Evolutionary conservation across 2,888 invertebrate species (phyloP).

Genomic region (Cremastobaeus sp.): DNA sequence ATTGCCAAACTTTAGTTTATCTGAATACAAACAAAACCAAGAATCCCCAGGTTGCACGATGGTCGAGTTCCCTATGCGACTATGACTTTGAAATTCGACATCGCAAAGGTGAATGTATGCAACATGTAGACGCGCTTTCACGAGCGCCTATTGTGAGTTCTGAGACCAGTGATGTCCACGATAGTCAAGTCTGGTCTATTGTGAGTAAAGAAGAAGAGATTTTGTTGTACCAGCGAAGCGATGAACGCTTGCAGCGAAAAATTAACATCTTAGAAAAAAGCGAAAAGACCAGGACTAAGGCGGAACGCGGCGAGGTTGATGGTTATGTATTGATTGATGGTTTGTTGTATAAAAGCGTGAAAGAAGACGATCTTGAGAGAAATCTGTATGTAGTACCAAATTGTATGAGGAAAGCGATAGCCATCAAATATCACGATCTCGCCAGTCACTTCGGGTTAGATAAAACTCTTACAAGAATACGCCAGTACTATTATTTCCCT

Average conservation of each 20-base stretch:
- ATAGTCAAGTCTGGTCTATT: background rate
- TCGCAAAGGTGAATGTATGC: background rate
- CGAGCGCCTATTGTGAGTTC: no score
- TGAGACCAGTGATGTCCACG: background rate
- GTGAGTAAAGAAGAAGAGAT: background rate
- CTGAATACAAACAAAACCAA: background rate
- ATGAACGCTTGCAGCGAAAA: background rate
- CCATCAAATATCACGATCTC: no score
- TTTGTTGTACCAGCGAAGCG: background rate
- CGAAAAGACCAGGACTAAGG: background rate
- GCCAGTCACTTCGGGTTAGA: no score
- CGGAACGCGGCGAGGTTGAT: background rate
- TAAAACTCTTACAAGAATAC: no score
- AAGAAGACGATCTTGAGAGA: no score
- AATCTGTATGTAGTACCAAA: no score
- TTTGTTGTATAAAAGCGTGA: background rate
- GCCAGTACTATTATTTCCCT: no score
- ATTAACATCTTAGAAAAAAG: background rate
- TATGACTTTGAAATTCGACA: background rate
- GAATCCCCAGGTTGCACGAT: background rate
- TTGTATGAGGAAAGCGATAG: no score
- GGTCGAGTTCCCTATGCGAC: background rate
- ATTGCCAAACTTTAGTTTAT: constrained; percentile 20
- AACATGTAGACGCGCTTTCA: background rate
- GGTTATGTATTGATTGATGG: background rate